Evolutionary conservation across 2,113 vertebrate genomes (phyloP).

Genomic region (Paratilapia polleni): DNA sequence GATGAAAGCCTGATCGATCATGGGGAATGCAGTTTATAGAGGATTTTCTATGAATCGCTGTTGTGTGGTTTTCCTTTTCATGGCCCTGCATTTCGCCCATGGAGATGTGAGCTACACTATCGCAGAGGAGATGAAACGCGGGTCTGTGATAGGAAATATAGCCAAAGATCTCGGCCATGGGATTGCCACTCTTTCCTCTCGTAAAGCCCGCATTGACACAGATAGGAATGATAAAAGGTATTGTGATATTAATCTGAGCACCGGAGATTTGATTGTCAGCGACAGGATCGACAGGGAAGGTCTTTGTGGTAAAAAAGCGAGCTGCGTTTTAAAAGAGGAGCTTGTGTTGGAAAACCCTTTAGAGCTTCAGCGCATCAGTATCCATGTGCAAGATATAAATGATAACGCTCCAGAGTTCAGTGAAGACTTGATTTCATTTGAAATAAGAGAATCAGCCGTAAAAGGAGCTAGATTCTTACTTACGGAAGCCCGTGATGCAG

Average conservation of each 20-base stretch:
- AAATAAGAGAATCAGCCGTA: slow-evolving; percentile 68
- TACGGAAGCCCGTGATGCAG: slow-evolving; percentile 76
- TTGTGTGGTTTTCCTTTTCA: slow-evolving; percentile 6
- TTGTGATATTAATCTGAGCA: slow-evolving; percentile 70
- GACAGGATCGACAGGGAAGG: slow-evolving; percentile 79
- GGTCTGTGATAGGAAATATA: slow-evolving; percentile 75
- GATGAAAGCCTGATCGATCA: neutral
- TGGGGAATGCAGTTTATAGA: neutral
- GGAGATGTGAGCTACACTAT: slow-evolving; percentile 72
- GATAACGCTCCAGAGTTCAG: slow-evolving; percentile 74
- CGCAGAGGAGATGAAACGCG: slow-evolving; percentile 75
- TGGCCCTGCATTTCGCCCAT: slow-evolving; percentile 19
- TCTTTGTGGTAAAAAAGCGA: slow-evolving; percentile 69
- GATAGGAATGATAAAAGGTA: slow-evolving; percentile 62
- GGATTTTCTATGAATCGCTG: neutral
- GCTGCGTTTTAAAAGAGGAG: slow-evolving; percentile 77
- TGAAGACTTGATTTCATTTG: slow-evolving; percentile 44
- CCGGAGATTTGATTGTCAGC: slow-evolving; percentile 68
- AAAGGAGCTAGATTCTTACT: slow-evolving; percentile 75
- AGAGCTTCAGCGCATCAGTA: slow-evolving; percentile 69
- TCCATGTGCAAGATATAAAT: slow-evolving; percentile 82
- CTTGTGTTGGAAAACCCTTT: slow-evolving; percentile 76
- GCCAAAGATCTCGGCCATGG: slow-evolving; percentile 60
- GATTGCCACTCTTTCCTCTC: neutral
- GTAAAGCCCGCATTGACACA: slow-evolving; percentile 56